Percentiles rank a stretch among this genome's conserved stretches.
Conservation (phyloP, 2,888 invertebrate species). For the Monopis laevigella region DNA sequence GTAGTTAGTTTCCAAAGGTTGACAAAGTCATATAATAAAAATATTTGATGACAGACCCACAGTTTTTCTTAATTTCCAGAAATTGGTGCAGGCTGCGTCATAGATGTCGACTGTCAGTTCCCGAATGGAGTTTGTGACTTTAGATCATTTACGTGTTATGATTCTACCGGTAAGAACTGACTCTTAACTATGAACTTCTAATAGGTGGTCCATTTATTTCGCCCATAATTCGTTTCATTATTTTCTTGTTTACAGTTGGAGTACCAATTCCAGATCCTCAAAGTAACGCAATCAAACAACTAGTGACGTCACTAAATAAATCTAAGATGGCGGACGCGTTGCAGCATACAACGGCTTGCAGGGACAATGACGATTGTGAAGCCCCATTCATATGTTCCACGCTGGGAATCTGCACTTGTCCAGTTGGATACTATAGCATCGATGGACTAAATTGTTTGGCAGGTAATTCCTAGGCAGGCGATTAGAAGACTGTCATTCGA, state of each 20-base stretch:
- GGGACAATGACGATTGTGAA: conserved; percentile 22
- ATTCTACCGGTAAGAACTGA: conserved; percentile 17
- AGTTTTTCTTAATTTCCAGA: conserved; percentile 26
- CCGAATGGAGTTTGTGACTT: conserved; percentile 31
- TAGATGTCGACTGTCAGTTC: conserved; percentile 48
- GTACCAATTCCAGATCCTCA: no score
- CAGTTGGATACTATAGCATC: conserved; percentile 37
- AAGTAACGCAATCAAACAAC: no score
- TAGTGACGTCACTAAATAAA: no score
- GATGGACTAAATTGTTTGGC: conserved; percentile 34
- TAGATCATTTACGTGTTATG: conserved; percentile 26
- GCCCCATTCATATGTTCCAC: conserved; percentile 32
- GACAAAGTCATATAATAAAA: no score
- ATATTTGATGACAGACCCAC: background rate
- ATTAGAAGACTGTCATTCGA: no score
- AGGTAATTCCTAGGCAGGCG: conserved; percentile 27
- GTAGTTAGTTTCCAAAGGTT: no score
- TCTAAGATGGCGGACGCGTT: conserved; percentile 16
- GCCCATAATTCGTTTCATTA: no score
- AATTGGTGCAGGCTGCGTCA: conserved; percentile 40
- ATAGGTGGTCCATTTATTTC: no score
- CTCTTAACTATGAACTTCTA: no score
- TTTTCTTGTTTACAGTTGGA: no score
- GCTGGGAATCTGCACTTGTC: conserved; percentile 39
- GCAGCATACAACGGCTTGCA: conserved; percentile 27